Conservation (phyloP, 2,113 vertebrate species). For the Dasypus novemcinctus region DNA sequence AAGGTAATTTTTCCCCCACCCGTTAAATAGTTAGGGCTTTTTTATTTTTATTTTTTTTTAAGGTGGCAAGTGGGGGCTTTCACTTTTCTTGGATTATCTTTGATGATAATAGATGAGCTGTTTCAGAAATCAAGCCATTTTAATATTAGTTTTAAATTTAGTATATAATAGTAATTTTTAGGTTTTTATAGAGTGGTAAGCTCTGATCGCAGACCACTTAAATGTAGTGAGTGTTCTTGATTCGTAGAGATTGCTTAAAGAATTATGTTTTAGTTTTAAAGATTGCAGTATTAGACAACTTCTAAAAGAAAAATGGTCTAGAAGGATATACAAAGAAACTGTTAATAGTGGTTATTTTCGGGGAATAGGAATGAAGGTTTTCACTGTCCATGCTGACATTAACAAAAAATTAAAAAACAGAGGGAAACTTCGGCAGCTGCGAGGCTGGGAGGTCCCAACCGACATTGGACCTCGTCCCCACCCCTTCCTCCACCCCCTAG, state of each 20-base stretch:
- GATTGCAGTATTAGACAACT: neutral
- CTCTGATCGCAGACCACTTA: neutral
- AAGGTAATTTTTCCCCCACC: neutral
- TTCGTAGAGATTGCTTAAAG: constrained; percentile 3
- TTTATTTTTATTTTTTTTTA: neutral
- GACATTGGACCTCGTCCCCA: too few species aligned
- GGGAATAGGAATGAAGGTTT: neutral
- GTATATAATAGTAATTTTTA: neutral
- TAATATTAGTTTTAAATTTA: neutral
- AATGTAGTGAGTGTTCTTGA: neutral
- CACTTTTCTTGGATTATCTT: constrained; percentile 12
- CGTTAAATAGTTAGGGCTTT: constrained; percentile 24
- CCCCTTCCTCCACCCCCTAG: too few species aligned
- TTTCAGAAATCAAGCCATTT: constrained; percentile 43
- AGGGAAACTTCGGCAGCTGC: too few species aligned
- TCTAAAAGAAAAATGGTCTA: constrained; percentile 13
- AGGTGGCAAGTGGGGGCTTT: neutral
- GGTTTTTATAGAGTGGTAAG: neutral
- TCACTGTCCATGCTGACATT: constrained; percentile 12
- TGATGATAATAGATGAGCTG: neutral
- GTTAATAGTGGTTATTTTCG: neutral
- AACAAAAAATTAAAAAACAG: constrained; percentile 31
- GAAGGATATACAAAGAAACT: neutral
- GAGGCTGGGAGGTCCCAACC: too few species aligned
- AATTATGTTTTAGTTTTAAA: constrained; percentile 28